Conservation (phyloP, 2,113 vertebrate species). For the Pelvicachromis taeniatus region DNA sequence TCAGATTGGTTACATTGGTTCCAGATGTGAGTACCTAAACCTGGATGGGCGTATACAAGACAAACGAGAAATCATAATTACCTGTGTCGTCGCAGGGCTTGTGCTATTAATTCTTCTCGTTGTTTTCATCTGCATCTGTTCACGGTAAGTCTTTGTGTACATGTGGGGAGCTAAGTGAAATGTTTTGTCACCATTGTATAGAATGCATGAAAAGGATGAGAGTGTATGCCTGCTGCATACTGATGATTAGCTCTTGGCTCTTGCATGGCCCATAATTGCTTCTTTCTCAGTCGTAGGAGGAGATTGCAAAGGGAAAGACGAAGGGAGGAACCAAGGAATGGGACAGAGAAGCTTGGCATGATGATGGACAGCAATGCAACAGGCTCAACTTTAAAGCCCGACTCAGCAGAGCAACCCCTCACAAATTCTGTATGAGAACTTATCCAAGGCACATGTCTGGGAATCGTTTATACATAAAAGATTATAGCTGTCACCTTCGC, state of each 20-base stretch:
- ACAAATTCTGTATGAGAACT: constrained; percentile 36
- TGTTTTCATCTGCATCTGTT: constrained; percentile 73
- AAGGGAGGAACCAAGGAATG: constrained; percentile 39
- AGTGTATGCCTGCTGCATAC: background rate
- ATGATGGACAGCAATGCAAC: constrained; percentile 39
- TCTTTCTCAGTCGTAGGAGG: constrained; percentile 38
- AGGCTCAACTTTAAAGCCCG: background rate
- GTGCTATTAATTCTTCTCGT: constrained; percentile 76
- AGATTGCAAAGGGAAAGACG: constrained; percentile 19
- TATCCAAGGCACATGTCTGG: background rate
- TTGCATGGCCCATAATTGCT: background rate
- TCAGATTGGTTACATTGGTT: constrained; percentile 71
- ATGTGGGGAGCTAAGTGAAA: background rate
- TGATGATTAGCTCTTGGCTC: background rate
- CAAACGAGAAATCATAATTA: constrained; percentile 72
- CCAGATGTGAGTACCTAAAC: constrained; percentile 78
- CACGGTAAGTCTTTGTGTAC: constrained; percentile 73
- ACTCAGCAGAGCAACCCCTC: constrained; percentile 4
- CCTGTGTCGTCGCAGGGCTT: constrained; percentile 69
- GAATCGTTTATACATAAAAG: background rate
- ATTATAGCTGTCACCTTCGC: constrained; percentile 26
- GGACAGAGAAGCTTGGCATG: constrained; percentile 58
- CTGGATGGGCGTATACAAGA: constrained; percentile 63
- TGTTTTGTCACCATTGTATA: background rate
- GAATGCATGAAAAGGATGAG: background rate